Conservation (phyloP, 2,113 vertebrate genomes). For the Myotis yumanensis region DNA sequence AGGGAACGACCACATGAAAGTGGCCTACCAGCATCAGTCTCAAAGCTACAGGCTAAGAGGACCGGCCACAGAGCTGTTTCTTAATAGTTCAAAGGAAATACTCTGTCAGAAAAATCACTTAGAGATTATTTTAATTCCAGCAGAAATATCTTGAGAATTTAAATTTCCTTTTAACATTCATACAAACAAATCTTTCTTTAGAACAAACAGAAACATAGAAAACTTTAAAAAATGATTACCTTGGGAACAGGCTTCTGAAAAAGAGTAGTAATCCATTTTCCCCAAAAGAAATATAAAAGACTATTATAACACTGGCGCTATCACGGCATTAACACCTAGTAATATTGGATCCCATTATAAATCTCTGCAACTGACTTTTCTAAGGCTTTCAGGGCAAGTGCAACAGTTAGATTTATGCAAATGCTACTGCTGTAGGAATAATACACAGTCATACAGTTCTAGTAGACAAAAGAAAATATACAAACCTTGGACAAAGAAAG, state of each 20-base stretch:
- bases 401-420: constrained; percentile 74
- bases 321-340: constrained; percentile 39
- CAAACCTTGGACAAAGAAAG: constrained; percentile 82
- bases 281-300: constrained; percentile 77
- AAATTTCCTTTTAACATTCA: constrained; percentile 63
- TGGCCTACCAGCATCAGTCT: background rate
- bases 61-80: constrained; percentile 37
- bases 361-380: constrained; percentile 79
- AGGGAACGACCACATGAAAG: background rate
- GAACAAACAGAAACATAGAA: constrained; percentile 73
- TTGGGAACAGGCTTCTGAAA: constrained; percentile 78
- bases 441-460: constrained; percentile 66
- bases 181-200: constrained; percentile 68
- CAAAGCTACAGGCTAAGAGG: background rate
- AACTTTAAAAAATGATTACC: constrained; percentile 72
- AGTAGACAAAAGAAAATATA: constrained; percentile 76
- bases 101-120: background rate
- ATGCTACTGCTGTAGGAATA: constrained; percentile 54
- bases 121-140: constrained; percentile 44
- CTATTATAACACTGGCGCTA: constrained; percentile 72
- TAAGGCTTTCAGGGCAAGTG: constrained; percentile 78
- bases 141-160: constrained; percentile 56
- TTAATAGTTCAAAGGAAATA: background rate
- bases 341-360: constrained; percentile 37
- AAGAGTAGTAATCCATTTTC: constrained; percentile 76